Percentiles rank a stretch among this genome's conserved stretches.
Conservation (phyloP, 2,888 invertebrate species). For the Eilema depressum region DNA sequence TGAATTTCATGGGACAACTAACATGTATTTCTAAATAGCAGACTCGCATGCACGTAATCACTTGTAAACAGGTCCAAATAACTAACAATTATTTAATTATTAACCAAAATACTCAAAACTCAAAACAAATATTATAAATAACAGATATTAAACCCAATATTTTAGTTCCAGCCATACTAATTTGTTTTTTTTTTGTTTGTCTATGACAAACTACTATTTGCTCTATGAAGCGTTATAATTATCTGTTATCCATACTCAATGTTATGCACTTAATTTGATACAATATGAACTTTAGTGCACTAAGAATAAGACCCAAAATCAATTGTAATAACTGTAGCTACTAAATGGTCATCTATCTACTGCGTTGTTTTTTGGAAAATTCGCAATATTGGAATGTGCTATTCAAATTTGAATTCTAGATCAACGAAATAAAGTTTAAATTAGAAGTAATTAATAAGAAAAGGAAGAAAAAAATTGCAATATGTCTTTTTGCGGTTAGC, state of each 20-base stretch:
- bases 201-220: slow-evolving; percentile 70
- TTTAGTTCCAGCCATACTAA: slow-evolving; percentile 56
- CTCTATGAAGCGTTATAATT: slow-evolving; percentile 62
- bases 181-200: slow-evolving; percentile 54
- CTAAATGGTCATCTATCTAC: slow-evolving; percentile 2
- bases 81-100: slow-evolving; percentile 10
- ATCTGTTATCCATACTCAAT: slow-evolving; percentile 23
- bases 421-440: slow-evolving; percentile 11
- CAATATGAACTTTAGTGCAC: neutral
- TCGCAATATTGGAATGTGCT: neutral
- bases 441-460: slow-evolving; percentile 19
- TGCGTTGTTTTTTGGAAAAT: neutral
- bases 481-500: slow-evolving; percentile 66
- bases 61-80: neutral
- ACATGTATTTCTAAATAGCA: neutral
- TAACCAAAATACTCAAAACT: slow-evolving; percentile 4
- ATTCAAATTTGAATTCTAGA: neutral
- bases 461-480: slow-evolving; percentile 34
- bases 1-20: no score
- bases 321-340: neutral
- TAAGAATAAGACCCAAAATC: neutral
- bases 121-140: slow-evolving; percentile 53
- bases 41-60: slow-evolving; percentile 1
- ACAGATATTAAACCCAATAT: slow-evolving; percentile 67
- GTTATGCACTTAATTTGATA: neutral